These are phyloP conservation scores for Pheucticus melanocephalus DNA, from an alignment of 2,113 vertebrate species.

Conservation along the genomic window DNA sequence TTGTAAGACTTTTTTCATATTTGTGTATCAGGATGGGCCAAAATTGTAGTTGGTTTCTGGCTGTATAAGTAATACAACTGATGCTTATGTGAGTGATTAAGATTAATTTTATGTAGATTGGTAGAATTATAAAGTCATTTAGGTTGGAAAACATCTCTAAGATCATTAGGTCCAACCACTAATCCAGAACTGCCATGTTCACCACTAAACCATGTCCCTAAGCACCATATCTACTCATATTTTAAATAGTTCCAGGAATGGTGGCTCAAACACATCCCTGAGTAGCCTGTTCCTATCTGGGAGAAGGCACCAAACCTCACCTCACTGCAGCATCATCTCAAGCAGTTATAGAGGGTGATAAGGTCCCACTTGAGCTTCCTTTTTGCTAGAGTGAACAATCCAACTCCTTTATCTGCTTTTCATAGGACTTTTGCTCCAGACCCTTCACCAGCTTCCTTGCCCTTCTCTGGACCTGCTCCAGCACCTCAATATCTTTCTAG, in stretches of 20 bases:
- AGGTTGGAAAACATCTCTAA: background rate
- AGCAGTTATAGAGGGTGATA: accelerated
- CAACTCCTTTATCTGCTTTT: background rate
- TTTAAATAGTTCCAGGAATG: background rate
- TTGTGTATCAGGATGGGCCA: background rate
- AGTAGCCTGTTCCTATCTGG: background rate
- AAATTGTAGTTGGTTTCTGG: background rate
- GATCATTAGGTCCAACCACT: too few relatives aligned
- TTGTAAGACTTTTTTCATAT: background rate
- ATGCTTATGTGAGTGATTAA: accelerated
- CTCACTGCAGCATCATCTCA: background rate
- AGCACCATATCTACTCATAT: background rate
- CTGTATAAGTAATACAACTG: background rate
- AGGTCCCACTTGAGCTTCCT: background rate
- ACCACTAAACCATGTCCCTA: background rate
- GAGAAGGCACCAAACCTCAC: background rate
- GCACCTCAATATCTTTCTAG: background rate
- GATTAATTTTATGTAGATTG: background rate
- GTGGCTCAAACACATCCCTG: background rate
- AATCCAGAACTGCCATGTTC: background rate
- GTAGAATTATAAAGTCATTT: background rate
- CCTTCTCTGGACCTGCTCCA: background rate
- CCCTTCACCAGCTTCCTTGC: background rate
- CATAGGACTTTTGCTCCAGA: accelerated
- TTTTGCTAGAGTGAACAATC: background rate